Conservation (phyloP, 2,797 vertebrate species). For the Pteropus rufus region DNA sequence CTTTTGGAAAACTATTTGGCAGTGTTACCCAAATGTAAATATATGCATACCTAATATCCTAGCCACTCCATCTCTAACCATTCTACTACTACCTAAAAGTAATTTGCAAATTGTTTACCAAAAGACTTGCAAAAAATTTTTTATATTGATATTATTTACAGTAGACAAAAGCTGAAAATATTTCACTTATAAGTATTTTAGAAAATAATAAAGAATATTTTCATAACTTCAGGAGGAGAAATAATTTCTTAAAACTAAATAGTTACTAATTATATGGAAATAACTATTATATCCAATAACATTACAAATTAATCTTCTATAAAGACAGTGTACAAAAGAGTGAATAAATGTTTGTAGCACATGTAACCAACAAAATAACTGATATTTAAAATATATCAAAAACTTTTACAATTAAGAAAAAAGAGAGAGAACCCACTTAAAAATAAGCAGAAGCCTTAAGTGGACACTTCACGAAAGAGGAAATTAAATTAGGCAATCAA, state of each 20-base stretch:
- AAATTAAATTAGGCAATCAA: background rate
- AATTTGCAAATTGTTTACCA: background rate
- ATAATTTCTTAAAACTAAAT: background rate
- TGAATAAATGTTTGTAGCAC: background rate
- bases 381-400: background rate
- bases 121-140: background rate
- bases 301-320: background rate
- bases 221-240: background rate
- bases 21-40: background rate
- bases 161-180: background rate
- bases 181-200: background rate
- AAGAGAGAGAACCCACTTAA: background rate
- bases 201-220: background rate
- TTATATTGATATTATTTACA: background rate
- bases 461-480: background rate
- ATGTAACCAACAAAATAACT: background rate
- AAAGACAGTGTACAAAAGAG: background rate
- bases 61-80: background rate
- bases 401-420: background rate
- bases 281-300: background rate
- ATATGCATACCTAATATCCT: background rate
- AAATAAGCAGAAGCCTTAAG: background rate
- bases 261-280: too few species aligned
- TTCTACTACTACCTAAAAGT: background rate
- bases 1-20: background rate